These are phyloP conservation scores for Salvelinus fontinalis DNA, from an alignment of 2,113 vertebrate species.

Conservation along the genomic window DNA sequence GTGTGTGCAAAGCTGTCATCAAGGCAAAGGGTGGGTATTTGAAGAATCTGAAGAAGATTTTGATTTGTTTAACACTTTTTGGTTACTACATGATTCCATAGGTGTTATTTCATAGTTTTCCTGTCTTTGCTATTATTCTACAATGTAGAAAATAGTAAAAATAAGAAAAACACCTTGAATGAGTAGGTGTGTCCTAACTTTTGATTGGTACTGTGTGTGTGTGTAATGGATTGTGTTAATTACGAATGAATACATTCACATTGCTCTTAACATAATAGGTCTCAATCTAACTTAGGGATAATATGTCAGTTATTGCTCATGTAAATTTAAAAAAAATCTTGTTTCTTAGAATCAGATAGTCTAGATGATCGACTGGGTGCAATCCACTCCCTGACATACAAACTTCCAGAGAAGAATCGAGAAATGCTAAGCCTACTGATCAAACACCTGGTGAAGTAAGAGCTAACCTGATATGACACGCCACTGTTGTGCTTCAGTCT, in stretches of 20 bases:
- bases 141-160: no score
- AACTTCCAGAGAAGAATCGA: slow-evolving; percentile 89
- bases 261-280: no score
- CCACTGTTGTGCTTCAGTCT: not conserved
- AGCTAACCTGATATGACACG: slow-evolving; percentile 17
- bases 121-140: no score
- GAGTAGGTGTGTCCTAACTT: no score
- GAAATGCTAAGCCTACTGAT: slow-evolving; percentile 93
- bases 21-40: slow-evolving; percentile 82
- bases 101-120: no score
- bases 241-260: slow-evolving; percentile 36
- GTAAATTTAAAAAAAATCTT: slow-evolving; percentile 11
- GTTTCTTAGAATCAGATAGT: slow-evolving; percentile 86
- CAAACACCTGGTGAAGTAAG: slow-evolving; percentile 90
- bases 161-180: no score
- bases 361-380: slow-evolving; percentile 89
- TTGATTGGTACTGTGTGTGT: no score
- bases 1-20: slow-evolving; percentile 70
- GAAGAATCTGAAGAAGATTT: no score
- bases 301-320: not conserved
- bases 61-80: no score
- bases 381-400: slow-evolving; percentile 91
- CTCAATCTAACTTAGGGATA: not conserved
- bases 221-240: not conserved
- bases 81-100: no score